phyloP scores from a whole-genome alignment of 2,113 vertebrate species.

The Tachuris rubrigastra region DNA sequence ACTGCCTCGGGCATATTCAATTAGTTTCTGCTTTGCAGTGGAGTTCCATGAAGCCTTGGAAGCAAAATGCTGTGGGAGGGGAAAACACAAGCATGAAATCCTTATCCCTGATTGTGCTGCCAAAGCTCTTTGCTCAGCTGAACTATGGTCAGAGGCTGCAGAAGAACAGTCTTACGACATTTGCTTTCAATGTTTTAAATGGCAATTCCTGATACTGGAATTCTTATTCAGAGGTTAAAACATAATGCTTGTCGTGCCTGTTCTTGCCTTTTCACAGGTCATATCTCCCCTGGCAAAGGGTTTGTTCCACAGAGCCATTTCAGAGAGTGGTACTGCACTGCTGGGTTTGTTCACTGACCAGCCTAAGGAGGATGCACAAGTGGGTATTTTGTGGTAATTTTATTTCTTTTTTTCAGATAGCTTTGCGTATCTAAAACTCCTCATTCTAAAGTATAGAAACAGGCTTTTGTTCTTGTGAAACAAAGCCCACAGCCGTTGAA shows the following conservation, averaged over 20 bases:
- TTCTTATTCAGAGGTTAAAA: background rate
- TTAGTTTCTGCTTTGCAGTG: background rate
- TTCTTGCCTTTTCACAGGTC: constrained; percentile 62
- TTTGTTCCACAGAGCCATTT: constrained; percentile 83
- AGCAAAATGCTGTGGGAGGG: background rate
- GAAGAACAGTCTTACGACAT: background rate
- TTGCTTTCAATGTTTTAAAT: background rate
- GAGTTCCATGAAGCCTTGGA: background rate
- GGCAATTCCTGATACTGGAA: background rate
- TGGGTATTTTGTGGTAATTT: background rate
- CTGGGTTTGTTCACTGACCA: background rate
- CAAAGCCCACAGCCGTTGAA: background rate
- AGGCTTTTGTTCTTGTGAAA: background rate
- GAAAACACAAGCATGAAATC: background rate
- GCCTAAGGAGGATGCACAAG: background rate
- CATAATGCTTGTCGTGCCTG: background rate
- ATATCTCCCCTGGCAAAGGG: constrained; percentile 79
- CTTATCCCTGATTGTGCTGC: background rate
- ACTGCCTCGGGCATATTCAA: accelerated
- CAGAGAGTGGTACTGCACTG: constrained; percentile 75
- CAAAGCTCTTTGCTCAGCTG: background rate
- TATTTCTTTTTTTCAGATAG: background rate
- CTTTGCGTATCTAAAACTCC: background rate
- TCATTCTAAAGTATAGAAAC: background rate
- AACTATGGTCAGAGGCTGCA: background rate